Percentiles rank a stretch among this genome's conserved stretches.
Evolutionary conservation across 2,113 vertebrate genomes (phyloP).

Genomic region (Oncorhynchus kisutch): DNA sequence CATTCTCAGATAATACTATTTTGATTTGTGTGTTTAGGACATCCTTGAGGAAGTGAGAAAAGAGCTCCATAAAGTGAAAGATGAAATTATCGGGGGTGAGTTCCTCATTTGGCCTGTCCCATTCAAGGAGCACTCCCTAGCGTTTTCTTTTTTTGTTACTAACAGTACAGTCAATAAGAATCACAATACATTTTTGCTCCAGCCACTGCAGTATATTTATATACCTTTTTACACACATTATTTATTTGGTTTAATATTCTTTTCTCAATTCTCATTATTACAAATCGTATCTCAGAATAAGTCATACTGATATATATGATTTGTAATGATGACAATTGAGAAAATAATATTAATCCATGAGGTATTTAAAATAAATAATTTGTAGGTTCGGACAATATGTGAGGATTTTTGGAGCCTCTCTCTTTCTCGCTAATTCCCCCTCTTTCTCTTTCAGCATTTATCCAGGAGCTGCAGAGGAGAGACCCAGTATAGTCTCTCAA

Average conservation of each 20-base stretch:
- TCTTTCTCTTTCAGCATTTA: constrained; percentile 65
- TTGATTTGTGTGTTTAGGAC: constrained; percentile 67
- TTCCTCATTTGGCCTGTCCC: not conserved
- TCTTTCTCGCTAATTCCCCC: not conserved
- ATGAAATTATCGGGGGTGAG: constrained; percentile 85
- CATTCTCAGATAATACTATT: not conserved
- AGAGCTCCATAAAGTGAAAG: constrained; percentile 84
- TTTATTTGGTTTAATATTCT: not conserved
- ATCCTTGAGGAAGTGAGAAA: constrained; percentile 82
- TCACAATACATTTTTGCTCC: too few species aligned
- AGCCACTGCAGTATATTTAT: too few species aligned
- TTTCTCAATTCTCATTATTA: not conserved
- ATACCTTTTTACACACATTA: not conserved
- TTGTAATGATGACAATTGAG: too few species aligned
- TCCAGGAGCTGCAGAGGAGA: constrained; percentile 74
- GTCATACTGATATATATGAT: too few species aligned
- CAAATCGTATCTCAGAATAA: not conserved
- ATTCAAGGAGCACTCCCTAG: too few species aligned
- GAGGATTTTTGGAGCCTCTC: not conserved
- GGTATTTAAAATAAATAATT: too few species aligned
- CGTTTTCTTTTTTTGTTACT: too few species aligned
- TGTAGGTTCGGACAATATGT: not conserved
- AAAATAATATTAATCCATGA: too few species aligned
- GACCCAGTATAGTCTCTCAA: constrained; percentile 51
- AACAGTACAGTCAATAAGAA: too few species aligned